Evolutionary conservation across 2,797 vertebrate genomes (phyloP).

Genomic region (Diplodus puntazzo): DNA sequence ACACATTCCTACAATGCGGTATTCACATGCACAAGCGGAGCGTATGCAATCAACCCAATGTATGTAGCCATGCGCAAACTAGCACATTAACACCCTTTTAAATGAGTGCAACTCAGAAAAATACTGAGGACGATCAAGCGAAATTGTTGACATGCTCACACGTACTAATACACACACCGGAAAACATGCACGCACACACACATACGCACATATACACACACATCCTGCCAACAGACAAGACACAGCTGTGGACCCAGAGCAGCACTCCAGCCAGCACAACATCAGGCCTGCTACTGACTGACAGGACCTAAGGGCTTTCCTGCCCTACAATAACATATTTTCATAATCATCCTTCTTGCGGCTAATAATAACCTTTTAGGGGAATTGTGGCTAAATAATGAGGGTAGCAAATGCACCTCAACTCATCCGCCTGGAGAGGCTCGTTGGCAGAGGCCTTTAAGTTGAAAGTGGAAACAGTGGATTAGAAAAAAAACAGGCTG

Average conservation of each 20-base stretch:
- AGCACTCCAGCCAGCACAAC: conserved; percentile 57
- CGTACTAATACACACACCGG: not conserved
- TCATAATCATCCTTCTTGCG: conserved; percentile 87
- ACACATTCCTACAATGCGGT: conserved; percentile 25
- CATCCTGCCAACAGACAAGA: conserved; percentile 50
- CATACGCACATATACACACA: conserved; percentile 2
- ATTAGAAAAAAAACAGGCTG: conserved; percentile 24
- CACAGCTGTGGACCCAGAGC: conserved; percentile 75
- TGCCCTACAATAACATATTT: conserved; percentile 75
- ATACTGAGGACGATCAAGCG: not conserved
- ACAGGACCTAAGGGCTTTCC: conserved; percentile 71
- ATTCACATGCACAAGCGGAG: conserved; percentile 4
- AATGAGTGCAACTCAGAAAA: not conserved
- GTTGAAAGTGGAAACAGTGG: conserved; percentile 48
- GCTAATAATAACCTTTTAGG: conserved; percentile 86
- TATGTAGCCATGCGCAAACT: not conserved
- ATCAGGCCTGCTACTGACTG: conserved; percentile 66
- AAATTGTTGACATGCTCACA: conserved; percentile 34
- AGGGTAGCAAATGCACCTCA: conserved; percentile 82
- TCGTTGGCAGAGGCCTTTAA: conserved; percentile 45
- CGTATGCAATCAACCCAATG: not conserved
- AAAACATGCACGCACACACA: not conserved
- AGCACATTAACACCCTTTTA: not conserved
- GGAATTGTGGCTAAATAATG: conserved; percentile 82
- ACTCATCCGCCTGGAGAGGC: conserved; percentile 72